phyloP scores from a whole-genome alignment of 1,140 invertebrate species.

The Pomacea maculata region DNA sequence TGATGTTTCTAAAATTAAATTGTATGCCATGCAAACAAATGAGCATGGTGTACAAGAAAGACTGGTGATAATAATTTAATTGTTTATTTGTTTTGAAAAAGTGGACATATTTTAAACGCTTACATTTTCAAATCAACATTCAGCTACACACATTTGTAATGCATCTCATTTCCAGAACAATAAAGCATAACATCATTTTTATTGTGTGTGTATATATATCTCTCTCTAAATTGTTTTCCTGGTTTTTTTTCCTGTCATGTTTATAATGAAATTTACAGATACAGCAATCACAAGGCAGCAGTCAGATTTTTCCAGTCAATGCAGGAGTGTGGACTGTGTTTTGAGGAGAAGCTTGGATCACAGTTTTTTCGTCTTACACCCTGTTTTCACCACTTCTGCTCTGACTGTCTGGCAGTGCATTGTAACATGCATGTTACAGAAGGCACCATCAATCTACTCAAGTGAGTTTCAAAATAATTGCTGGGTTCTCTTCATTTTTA shows the following conservation, averaged over 20 bases:
- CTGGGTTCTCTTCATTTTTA: too few species aligned
- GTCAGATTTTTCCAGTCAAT: conserved; percentile 34
- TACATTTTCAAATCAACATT: not conserved
- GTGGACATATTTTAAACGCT: not conserved
- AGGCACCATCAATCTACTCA: conserved; percentile 43
- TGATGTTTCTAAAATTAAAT: not conserved
- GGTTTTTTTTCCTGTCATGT: too few species aligned
- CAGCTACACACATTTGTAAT: not conserved
- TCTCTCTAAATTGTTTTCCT: too few species aligned
- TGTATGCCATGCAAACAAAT: not conserved
- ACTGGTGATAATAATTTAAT: not conserved
- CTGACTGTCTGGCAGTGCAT: conserved; percentile 39
- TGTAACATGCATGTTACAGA: conserved; percentile 44
- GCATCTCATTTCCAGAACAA: not conserved
- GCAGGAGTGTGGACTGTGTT: conserved; percentile 49
- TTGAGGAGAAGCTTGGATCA: conserved; percentile 37
- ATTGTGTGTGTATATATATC: too few species aligned
- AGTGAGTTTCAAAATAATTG: conserved; percentile 18
- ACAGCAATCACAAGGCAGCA: conserved; percentile 26
- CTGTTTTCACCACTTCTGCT: conserved; percentile 46
- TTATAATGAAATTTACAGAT: conserved; percentile 30
- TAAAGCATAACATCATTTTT: too few species aligned
- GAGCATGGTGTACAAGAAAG: too few species aligned
- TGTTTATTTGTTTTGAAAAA: not conserved
- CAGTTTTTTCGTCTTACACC: conserved; percentile 41